Evolutionary conservation across 2,797 vertebrate species (phyloP), one percentile per base, ranked within the genome.

Genomic region (Neosilurus hyrtlii): DNA sequence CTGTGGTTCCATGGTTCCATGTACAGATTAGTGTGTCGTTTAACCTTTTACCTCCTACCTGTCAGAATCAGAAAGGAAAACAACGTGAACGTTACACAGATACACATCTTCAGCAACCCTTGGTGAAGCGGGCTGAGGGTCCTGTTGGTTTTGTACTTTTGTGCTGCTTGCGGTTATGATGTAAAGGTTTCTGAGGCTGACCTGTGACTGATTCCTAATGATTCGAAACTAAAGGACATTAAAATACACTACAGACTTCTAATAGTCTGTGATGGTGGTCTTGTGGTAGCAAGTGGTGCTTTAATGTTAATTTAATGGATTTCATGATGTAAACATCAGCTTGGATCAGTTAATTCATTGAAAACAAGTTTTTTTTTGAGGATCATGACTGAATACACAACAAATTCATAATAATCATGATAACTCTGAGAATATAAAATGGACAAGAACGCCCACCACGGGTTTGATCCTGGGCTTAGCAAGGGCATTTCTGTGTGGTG

Each of bases 41-140:
- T 66, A 79, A 79, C 61, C 61, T 79, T 65, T 79, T 26, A 51
- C 76, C 76, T 79, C 43, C 43, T 66, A 79, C 76, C 4, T 65
- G 76, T 79, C 76, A 79, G 51, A 16, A 54, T 65, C 43, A 52
- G 14, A 79, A 79, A 79, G 12, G 12, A n/a, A 43, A n/a, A 9
- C 7, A 0, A 51, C 15, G 24, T 65, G 76, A 65, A 79, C 3
- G 6, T 65, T 79, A 65, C 35, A 26, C 49, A 78, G 76, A 79
- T 37, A 35, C 54, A 14, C 54, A 75, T 63, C 59, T 49, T 26
- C 73, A 12, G 30, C 18, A 37, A 54, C 20, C 6, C 54, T 37
- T 75, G 12, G 12, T 59, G 51, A 52, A 52, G 70, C 14, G 7
- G 22, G 15, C 10, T 2, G 10, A 14, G 56, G 73, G 49, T 61